Evolutionary conservation across 92 coral and sea anemone species (phyloP).

Genomic region (Ricordea florida): DNA sequence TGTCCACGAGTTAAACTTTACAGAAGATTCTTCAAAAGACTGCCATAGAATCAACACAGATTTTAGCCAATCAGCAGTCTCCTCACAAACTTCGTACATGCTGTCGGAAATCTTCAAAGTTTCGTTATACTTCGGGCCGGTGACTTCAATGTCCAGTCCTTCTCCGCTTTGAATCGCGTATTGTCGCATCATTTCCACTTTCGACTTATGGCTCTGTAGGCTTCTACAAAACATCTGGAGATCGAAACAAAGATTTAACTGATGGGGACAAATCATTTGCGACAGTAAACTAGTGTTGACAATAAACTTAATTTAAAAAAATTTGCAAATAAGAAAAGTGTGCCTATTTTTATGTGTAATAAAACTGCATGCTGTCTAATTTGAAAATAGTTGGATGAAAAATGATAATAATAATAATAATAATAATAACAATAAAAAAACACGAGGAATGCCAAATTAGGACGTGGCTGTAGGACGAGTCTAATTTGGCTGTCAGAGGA

Average conservation of each 20-base stretch:
- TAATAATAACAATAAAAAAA: no score
- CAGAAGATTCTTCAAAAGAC: conserved; percentile 81
- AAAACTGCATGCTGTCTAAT: no score
- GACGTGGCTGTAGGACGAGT: no score
- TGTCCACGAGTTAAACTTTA: conserved; percentile 74
- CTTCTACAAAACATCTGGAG: conserved; percentile 69
- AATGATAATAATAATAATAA: no score
- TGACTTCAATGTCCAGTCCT: conserved; percentile 41
- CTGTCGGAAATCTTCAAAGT: conserved; percentile 82
- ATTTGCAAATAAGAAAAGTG: no score
- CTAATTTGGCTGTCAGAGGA: no score
- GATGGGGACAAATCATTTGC: no score
- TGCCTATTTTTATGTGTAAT: no score
- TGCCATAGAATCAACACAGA: conserved; percentile 90
- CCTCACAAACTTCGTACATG: conserved; percentile 84
- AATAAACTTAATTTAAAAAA: no score
- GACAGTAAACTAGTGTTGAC: no score
- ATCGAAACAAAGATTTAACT: not conserved
- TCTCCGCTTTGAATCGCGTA: conserved; percentile 58
- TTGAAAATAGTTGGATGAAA: no score
- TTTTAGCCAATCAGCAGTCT: conserved; percentile 75
- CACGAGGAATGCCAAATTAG: no score
- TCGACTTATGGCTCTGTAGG: conserved; percentile 71
- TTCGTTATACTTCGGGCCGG: conserved; percentile 62
- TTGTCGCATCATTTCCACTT: conserved; percentile 77